A percentile compares a stretch with the other conserved stretches of the same genome.
These are phyloP conservation scores for Globia sparganii DNA, from an alignment of 2,888 invertebrate genomes.

Conservation along the genomic window DNA sequence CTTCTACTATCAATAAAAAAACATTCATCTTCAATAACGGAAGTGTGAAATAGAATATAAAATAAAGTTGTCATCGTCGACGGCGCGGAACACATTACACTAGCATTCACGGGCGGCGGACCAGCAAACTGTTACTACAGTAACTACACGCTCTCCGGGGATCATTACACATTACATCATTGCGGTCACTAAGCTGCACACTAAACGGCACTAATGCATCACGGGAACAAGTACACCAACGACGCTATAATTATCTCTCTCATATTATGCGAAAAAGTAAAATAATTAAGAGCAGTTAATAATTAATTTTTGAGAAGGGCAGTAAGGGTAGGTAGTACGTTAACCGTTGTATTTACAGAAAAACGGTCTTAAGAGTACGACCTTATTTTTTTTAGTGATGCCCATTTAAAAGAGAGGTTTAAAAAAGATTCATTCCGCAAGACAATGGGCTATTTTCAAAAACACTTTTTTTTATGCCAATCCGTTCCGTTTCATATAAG, in stretches of 20 bases:
- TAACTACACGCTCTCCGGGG: slow-evolving; percentile 32
- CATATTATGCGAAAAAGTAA: not conserved
- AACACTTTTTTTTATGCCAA: not conserved
- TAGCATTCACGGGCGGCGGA: slow-evolving; percentile 41
- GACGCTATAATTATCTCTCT: not conserved
- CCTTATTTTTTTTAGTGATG: not conserved
- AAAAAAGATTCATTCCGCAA: not conserved
- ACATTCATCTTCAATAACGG: slow-evolving; percentile 24
- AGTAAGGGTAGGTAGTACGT: too few relatives aligned
- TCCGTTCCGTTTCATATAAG: not conserved
- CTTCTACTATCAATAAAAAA: not conserved
- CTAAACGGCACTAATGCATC: slow-evolving; percentile 39
- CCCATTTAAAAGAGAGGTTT: not conserved
- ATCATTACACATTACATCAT: slow-evolving; percentile 56
- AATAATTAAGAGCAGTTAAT: not conserved
- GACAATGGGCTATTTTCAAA: not conserved
- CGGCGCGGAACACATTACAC: slow-evolving; percentile 43
- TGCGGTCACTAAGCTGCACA: slow-evolving; percentile 49
- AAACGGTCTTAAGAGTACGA: not conserved
- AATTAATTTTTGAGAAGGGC: not conserved
- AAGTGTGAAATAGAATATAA: slow-evolving; percentile 55
- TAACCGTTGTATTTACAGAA: not conserved
- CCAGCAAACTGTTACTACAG: slow-evolving; percentile 50
- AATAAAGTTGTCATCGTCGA: slow-evolving; percentile 55
- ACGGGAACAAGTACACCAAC: slow-evolving; percentile 19